phyloP scores from a whole-genome alignment of 2,888 invertebrate genomes.

The Cistogaster globosa region DNA sequence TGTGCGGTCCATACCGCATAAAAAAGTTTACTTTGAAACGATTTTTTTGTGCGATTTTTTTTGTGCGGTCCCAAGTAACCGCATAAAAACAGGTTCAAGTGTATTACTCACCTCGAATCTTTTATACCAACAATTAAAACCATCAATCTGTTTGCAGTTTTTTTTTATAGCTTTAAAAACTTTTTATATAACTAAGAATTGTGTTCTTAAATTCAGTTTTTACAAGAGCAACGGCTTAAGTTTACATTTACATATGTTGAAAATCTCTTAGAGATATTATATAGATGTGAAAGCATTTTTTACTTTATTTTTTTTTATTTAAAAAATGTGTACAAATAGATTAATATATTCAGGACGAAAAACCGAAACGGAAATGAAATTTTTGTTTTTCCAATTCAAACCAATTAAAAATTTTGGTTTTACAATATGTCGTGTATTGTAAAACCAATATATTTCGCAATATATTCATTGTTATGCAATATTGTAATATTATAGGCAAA shows the following conservation, averaged over 20 bases:
- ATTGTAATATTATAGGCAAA: conserved; percentile 39
- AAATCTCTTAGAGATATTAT: conserved; percentile 75
- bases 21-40: too few relatives aligned
- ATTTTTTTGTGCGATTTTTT: too few relatives aligned
- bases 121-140: too few relatives aligned
- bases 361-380: conserved; percentile 6
- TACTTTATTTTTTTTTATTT: conserved; percentile 34
- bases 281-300: conserved; percentile 55
- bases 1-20: too few relatives aligned
- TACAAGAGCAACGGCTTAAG: conserved; percentile 73
- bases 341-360: neutral
- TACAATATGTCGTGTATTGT: too few relatives aligned
- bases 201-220: conserved; percentile 69
- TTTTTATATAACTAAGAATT: conserved; percentile 34
- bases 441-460: conserved; percentile 53
- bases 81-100: too few relatives aligned
- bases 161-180: conserved; percentile 74
- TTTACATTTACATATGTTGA: conserved; percentile 74
- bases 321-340: conserved; percentile 55
- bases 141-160: neutral
- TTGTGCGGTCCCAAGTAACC: too few relatives aligned
- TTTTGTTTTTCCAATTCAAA: conserved; percentile 2
- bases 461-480: conserved; percentile 48
- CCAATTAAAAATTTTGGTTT: conserved; percentile 17
- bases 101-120: too few relatives aligned